Evolutionary conservation across 2,888 invertebrate species (phyloP).

Genomic region (Anthrax anthrax): DNA sequence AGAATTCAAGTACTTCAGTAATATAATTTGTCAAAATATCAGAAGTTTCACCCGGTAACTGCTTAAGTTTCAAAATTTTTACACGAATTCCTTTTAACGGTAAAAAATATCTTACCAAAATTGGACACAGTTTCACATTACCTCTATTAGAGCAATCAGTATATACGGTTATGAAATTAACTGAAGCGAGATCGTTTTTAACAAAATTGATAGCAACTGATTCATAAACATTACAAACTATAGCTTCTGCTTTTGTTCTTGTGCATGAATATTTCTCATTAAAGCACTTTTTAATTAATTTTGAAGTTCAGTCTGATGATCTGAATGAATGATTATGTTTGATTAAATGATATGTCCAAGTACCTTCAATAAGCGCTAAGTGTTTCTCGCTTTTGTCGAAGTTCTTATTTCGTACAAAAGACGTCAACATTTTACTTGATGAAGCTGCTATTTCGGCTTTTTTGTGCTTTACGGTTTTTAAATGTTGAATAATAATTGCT

Average conservation of each 20-base stretch:
- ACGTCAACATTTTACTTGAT: constrained; percentile 3
- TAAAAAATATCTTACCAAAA: constrained; percentile 12
- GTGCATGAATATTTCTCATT: constrained; percentile 6
- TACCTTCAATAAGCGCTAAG: constrained; percentile 14
- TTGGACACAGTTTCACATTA: constrained; percentile 10
- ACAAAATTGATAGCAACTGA: constrained; percentile 4
- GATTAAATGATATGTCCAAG: constrained; percentile 17
- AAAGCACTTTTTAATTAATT: constrained; percentile 5
- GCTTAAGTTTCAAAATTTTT: constrained; percentile 9
- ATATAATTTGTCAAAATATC: constrained; percentile 10
- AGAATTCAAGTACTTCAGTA: neutral
- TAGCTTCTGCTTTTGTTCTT: constrained; percentile 7
- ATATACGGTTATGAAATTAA: constrained; percentile 7
- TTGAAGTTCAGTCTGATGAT: constrained; percentile 15
- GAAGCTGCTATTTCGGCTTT: constrained; percentile 1
- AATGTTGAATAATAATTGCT: neutral
- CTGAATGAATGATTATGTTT: constrained; percentile 16
- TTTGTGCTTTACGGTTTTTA: constrained; percentile 5
- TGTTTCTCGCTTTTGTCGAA: constrained; percentile 13
- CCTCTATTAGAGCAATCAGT: constrained; percentile 12
- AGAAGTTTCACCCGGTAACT: constrained; percentile 11
- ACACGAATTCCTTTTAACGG: constrained; percentile 9
- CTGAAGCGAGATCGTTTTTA: neutral
- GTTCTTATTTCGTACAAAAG: constrained; percentile 3
- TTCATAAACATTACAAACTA: constrained; percentile 4